Conservation (phyloP, 2,888 invertebrate species). For the Tachina fera region DNA sequence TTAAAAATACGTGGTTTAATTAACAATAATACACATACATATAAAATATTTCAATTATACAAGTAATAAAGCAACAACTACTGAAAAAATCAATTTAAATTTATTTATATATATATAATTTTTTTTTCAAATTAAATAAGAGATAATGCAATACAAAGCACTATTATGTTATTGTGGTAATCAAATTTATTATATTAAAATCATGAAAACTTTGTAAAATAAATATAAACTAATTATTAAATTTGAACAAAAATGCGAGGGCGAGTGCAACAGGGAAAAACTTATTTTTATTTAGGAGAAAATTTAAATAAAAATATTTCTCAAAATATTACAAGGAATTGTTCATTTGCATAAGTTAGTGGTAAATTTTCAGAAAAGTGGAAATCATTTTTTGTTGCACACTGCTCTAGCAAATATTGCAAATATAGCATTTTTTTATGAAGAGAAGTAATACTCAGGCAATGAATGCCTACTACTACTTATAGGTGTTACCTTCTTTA, state of each 20-base stretch:
- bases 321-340: no score
- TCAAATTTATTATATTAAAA: background rate
- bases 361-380: no score
- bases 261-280: no score
- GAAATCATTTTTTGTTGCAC: no score
- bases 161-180: conserved; percentile 20
- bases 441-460: no score
- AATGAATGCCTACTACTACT: no score
- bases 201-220: background rate
- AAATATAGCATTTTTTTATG: no score
- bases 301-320: no score
- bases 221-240: background rate
- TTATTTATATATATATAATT: background rate
- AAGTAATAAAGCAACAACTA: background rate
- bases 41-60: conserved; percentile 14
- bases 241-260: background rate
- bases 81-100: conserved; percentile 6
- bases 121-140: conserved; percentile 12
- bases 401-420: no score
- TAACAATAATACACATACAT: conserved; percentile 27
- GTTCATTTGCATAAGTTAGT: no score
- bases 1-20: conserved; percentile 47
- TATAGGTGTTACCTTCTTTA: no score
- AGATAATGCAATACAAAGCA: background rate
- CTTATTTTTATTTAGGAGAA: no score